phyloP scores from a whole-genome alignment of 2,797 vertebrate genomes.

The Pelodytes ibericus region DNA sequence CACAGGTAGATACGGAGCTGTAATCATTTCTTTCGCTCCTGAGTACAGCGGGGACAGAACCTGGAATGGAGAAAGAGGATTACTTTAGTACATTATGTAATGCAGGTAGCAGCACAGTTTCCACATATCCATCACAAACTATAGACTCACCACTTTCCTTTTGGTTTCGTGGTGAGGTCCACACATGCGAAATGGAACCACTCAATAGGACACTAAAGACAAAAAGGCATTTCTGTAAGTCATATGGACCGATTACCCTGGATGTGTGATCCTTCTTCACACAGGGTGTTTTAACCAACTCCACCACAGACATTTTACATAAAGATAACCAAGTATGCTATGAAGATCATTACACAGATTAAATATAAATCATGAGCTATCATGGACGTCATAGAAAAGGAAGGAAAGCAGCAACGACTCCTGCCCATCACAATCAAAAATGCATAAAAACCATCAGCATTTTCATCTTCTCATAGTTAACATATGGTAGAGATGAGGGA shows the following conservation, averaged over 20 bases:
- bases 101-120: background rate
- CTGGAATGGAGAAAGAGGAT: conserved; percentile 64
- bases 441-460: no score
- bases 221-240: background rate
- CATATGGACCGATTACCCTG: background rate
- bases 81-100: background rate
- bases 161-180: conserved; percentile 94
- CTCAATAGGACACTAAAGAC: conserved; percentile 90
- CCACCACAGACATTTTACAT: no score
- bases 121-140: background rate
- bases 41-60: conserved; percentile 95
- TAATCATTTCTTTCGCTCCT: conserved; percentile 86
- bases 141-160: conserved; percentile 90
- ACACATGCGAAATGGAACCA: conserved; percentile 99
- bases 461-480: no score
- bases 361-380: no score
- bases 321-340: no score
- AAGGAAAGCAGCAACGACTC: no score
- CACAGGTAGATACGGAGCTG: background rate
- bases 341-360: no score
- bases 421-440: no score
- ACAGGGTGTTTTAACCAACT: no score
- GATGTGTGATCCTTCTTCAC: no score
- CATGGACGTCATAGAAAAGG: no score
- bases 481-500: no score